Conservation (phyloP, 2,888 invertebrate species). For the Lasius platythorax region DNA sequence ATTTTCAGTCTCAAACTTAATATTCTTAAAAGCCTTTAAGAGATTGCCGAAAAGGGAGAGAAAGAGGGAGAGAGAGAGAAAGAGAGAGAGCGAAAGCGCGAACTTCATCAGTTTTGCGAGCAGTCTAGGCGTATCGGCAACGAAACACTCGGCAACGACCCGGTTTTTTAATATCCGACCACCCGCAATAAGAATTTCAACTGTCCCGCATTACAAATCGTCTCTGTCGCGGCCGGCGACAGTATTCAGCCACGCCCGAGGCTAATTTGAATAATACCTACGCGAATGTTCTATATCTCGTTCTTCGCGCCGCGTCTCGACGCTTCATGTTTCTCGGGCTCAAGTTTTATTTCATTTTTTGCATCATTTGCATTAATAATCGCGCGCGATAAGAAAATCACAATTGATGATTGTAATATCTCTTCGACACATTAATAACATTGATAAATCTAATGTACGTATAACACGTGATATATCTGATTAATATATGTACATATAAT, state of each 20-base stretch:
- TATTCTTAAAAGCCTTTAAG: constrained; percentile 55
- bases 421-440: not conserved
- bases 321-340: too few relatives aligned
- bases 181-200: constrained; percentile 50
- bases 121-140: constrained; percentile 38
- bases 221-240: constrained; percentile 49
- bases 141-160: constrained; percentile 25
- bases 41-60: constrained; percentile 29
- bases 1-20: constrained; percentile 49
- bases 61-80: not conserved
- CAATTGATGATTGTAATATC: not conserved
- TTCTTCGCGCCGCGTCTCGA: not conserved
- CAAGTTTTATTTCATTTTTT: constrained; percentile 58
- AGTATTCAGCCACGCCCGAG: constrained; percentile 48
- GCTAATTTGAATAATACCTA: constrained; percentile 74
- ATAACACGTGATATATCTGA: not conserved
- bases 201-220: constrained; percentile 64
- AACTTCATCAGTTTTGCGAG: not conserved
- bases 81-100: not conserved
- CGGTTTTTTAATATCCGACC: constrained; percentile 51
- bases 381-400: constrained; percentile 13
- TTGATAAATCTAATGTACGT: constrained; percentile 5
- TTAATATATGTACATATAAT: too few relatives aligned
- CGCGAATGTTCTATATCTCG: constrained; percentile 63
- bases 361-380: constrained; percentile 33